Evolutionary conservation across 2,113 vertebrate species (phyloP), one percentile per base, ranked within the genome.

Genomic region (Oryzias curvinotus): DNA sequence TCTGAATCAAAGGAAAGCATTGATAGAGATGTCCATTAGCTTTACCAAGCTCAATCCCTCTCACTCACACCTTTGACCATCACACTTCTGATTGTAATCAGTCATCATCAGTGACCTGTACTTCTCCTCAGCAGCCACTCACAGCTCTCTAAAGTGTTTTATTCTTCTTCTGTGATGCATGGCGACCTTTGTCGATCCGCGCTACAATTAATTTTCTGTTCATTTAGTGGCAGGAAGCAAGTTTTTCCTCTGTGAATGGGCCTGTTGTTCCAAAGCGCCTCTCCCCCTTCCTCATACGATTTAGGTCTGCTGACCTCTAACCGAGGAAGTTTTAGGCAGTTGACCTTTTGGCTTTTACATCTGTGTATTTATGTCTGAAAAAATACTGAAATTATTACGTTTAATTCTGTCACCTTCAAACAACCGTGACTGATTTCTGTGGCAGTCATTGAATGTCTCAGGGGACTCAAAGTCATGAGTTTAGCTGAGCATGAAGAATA

Each of bases 321-420:
- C 83, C 73, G 65, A 81, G 84, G 85, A 90, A 76, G 80, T 90
- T 92, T 92, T 90, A 90, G 68, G 77, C 83, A 26, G 65, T 53
- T 82, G 81, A 92, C 90, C 90, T 90, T 72, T 73, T 82, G 81
- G 83, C 89, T 72, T 75, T 65, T 16, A 36, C 56, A 80, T 85
- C 87, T 85, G 83, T 71, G 49, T 84, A 81, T 89, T 85, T 85
- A 89, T 62, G 78, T 78, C 80, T 87, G 75, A 77, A 83, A 89
- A 89, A 91, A 87, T 59, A 85, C 82, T 77, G 74, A 79, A 85
- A 87, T 88, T 89, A 86, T 84, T 85, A 84, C 82, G 76, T 83
- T 89, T 88, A 85, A 77, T 74, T 17, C 79, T 79, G 87, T 84
- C 82, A 85, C 81, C 87, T 79, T 7, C 55, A 18, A 75, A 76